A percentile compares a stretch with the other conserved stretches of the same genome.
These are phyloP conservation scores for Erebia epiphron DNA, from an alignment of 2,888 invertebrate genomes.

Conservation along the genomic window DNA sequence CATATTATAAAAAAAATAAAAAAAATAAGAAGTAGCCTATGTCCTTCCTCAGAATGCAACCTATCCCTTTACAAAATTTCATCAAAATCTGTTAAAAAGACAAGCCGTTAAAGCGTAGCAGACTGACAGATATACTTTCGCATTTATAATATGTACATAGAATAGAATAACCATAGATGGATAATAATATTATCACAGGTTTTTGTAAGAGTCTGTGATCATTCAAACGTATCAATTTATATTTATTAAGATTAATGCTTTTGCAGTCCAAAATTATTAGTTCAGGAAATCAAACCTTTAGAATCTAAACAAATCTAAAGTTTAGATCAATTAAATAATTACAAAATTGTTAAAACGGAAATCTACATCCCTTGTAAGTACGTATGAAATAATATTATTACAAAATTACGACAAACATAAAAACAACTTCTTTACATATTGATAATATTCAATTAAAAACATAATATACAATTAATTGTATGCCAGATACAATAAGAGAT, in stretches of 20 bases:
- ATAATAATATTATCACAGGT: too few relatives aligned
- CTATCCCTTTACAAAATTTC: too few relatives aligned
- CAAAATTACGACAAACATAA: background rate
- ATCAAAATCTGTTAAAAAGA: too few relatives aligned
- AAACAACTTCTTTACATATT: slow-evolving; percentile 9
- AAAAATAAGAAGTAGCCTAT: too few relatives aligned
- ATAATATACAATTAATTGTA: background rate
- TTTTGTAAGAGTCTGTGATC: too few relatives aligned
- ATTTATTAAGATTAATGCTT: background rate
- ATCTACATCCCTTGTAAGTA: background rate
- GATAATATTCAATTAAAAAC: background rate
- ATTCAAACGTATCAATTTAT: background rate
- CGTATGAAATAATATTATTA: background rate
- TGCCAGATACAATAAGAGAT: slow-evolving; percentile 5
- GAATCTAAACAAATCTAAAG: too few relatives aligned
- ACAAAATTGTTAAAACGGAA: background rate
- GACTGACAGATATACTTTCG: too few relatives aligned
- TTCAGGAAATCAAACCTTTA: background rate
- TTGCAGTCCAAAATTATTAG: background rate
- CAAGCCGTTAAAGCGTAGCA: too few relatives aligned
- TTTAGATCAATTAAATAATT: background rate
- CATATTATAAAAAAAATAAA: too few relatives aligned
- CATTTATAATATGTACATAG: too few relatives aligned
- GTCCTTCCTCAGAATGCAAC: too few relatives aligned
- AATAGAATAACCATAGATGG: too few relatives aligned